These are phyloP conservation scores for Spisula subtruncata DNA, from an alignment of 2,888 invertebrate species.

Conservation along the genomic window DNA sequence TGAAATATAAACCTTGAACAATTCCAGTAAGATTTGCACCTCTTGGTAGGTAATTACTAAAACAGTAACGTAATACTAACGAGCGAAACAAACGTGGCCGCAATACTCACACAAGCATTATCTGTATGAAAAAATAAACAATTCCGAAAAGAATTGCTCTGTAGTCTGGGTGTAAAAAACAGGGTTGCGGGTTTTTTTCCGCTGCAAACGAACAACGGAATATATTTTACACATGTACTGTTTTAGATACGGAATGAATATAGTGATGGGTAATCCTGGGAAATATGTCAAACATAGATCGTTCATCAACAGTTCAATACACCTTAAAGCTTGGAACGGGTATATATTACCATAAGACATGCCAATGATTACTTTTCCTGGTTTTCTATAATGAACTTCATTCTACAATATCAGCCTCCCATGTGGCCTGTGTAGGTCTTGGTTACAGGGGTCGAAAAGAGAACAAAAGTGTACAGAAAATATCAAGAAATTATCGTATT, in stretches of 20 bases:
- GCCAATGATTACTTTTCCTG: constrained; percentile 26
- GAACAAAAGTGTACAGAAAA: background rate
- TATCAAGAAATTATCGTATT: background rate
- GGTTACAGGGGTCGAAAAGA: background rate
- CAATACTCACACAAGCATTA: background rate
- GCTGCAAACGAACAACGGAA: background rate
- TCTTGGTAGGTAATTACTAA: constrained; percentile 13
- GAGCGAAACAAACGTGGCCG: background rate
- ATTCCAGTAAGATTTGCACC: background rate
- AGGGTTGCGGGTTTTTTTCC: background rate
- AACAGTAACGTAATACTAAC: background rate
- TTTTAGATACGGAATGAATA: background rate
- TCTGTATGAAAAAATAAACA: background rate
- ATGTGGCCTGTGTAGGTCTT: background rate
- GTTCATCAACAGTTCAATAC: constrained; percentile 24
- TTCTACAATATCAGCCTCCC: background rate
- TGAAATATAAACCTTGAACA: constrained; percentile 4
- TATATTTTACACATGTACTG: constrained; percentile 15
- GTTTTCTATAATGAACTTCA: background rate
- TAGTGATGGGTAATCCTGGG: background rate
- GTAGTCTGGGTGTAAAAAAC: background rate
- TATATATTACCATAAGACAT: constrained; percentile 17
- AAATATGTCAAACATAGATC: background rate
- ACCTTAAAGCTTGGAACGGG: background rate
- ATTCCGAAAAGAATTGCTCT: background rate